Evolutionary conservation across 23 tunicate genomes (phyloP), one percentile per base, ranked within the genome.

Genomic region (Clavelina lepadiformis): DNA sequence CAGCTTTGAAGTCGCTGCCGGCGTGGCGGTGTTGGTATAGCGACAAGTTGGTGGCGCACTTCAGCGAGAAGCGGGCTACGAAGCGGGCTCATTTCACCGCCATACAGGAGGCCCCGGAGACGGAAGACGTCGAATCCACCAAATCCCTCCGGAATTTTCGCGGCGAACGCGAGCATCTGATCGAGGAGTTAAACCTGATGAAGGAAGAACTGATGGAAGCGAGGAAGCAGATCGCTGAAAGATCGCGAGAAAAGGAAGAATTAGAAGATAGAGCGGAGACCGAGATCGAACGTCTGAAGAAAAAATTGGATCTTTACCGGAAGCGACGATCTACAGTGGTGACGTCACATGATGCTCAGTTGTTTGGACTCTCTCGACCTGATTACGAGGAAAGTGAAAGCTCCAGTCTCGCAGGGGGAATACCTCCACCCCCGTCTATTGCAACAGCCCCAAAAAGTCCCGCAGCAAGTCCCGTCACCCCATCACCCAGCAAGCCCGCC

Each of bases 11-110:
- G 13, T 46, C 63, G 46, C 61, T 86, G 59, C 84, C 85, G 33
- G 85, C 95, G 8, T 86, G 95, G 95, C 57, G 68, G 29, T 65
- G 59, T 22, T 86, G 95, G 95, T 72, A 86, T 66, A 86, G 95
- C 54, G 79, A 58, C 4, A 86, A 77, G 56, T 57, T 86, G 41
- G 53, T 56, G 2, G 65, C 56, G 2, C 77, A 78, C 38, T 72
- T 65, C 38, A 58, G 41, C 24, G 31, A 31, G 74, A 61, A 55
- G 25, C 38, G 30, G 66, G 46, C 1, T 3, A 68, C 19, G 74
- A 68, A 28, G 41, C 11, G 15, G 11, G 49, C 49, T 15, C 49
- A 11, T 41, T 15, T 15, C 49, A 11, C 15, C 15, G 49, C 15
- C 11, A 41, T 15, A 15, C 11, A 41, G 49, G 49, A 15, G 49